A percentile compares a stretch with the other conserved stretches of the same genome.
These are phyloP conservation scores for Emydoidea blandingii DNA, from an alignment of 2,797 vertebrate species.

Conservation along the genomic window DNA sequence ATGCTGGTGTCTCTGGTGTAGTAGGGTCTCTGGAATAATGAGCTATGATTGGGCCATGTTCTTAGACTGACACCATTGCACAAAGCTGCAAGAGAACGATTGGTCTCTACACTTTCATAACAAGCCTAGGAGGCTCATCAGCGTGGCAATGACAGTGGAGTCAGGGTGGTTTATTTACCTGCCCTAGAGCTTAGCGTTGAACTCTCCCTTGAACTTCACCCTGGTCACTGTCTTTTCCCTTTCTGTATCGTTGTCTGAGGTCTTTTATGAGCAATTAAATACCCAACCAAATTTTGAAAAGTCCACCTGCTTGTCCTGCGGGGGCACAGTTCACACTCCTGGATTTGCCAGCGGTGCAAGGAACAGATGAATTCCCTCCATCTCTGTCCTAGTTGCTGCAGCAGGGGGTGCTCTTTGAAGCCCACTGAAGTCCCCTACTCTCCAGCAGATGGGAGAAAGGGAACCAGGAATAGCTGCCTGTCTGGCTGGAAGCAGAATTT, in stretches of 20 bases:
- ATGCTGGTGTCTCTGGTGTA: background rate
- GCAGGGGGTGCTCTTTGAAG: background rate
- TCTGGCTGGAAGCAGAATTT: background rate
- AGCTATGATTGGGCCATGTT: background rate
- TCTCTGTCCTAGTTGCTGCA: background rate
- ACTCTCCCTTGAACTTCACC: rapidly evolving
- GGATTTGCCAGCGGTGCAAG: background rate
- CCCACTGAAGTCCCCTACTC: background rate
- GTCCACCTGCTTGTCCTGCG: background rate
- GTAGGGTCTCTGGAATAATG: background rate
- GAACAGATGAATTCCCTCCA: background rate
- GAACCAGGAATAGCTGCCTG: background rate
- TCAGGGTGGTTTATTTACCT: background rate
- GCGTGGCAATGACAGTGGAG: background rate
- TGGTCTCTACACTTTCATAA: background rate
- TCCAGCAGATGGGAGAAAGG: background rate
- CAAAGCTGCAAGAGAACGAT: background rate
- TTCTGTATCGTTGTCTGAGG: background rate
- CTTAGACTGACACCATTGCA: background rate
- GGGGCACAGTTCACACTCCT: background rate
- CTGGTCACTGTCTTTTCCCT: background rate
- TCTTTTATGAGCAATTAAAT: background rate
- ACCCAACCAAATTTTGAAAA: background rate
- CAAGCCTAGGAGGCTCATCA: background rate
- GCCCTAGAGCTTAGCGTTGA: no score